Evolutionary conservation across 2,113 vertebrate genomes (phyloP).

Genomic region (Forbesichthys papilliferus): DNA sequence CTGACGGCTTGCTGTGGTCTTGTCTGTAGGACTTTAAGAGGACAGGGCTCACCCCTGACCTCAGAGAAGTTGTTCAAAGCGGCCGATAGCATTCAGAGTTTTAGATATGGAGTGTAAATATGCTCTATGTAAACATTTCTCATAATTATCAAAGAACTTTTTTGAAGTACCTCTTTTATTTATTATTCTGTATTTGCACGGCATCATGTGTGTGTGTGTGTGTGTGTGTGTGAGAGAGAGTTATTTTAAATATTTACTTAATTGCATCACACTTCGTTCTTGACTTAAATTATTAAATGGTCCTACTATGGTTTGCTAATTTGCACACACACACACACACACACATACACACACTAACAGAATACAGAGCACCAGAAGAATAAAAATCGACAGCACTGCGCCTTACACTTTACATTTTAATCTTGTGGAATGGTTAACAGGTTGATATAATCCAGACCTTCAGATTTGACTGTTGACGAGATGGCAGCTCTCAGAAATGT

Average conservation of each 20-base stretch:
- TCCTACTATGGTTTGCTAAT: constrained; percentile 6
- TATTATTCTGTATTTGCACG: constrained; percentile 8
- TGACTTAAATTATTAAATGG: constrained; percentile 33
- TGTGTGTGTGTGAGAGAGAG: constrained; percentile 4
- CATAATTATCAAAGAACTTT: constrained; percentile 15
- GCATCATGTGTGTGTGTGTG: not conserved
- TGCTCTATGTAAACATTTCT: constrained; percentile 30
- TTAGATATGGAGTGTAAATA: constrained; percentile 45
- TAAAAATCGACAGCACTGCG: not conserved
- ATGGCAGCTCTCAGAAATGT: constrained; percentile 56
- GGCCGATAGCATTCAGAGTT: constrained; percentile 41
- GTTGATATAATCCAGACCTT: constrained; percentile 61
- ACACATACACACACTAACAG: constrained; percentile 12
- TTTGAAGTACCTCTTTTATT: constrained; percentile 13
- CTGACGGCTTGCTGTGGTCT: constrained; percentile 42
- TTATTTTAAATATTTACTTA: constrained; percentile 24
- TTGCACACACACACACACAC: constrained; percentile 1
- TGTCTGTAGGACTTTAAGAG: constrained; percentile 57
- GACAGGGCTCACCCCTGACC: constrained; percentile 59
- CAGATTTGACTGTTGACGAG: constrained; percentile 22
- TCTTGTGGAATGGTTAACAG: constrained; percentile 54
- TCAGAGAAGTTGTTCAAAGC: constrained; percentile 50
- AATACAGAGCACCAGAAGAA: constrained; percentile 14
- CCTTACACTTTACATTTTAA: constrained; percentile 46
- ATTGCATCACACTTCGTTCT: constrained; percentile 7